Conservation (phyloP, 2,888 invertebrate species). For the Autographa gamma region DNA sequence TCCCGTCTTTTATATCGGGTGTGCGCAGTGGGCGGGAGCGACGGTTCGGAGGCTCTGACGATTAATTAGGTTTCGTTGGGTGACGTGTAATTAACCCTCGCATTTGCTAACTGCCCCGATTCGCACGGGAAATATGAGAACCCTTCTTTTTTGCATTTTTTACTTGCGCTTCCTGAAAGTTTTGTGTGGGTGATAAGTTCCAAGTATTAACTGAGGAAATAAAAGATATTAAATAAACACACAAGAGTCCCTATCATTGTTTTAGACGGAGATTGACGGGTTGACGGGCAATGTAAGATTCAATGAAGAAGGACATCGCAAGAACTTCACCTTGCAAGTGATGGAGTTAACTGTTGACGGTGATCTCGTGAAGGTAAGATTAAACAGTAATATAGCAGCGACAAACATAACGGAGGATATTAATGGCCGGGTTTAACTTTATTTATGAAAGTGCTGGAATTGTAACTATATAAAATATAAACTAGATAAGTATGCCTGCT, state of each 20-base stretch:
- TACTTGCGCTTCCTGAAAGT: constrained; percentile 19
- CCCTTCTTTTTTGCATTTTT: constrained; percentile 41
- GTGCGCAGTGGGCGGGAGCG: constrained; percentile 50
- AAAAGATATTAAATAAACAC: constrained; percentile 62
- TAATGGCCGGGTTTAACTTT: constrained; percentile 17
- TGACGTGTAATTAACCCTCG: constrained; percentile 71
- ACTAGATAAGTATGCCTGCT: background rate
- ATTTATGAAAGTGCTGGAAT: constrained; percentile 7
- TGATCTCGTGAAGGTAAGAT: constrained; percentile 93
- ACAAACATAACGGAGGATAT: constrained; percentile 12
- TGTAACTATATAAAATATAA: constrained; percentile 13
- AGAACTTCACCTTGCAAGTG: constrained; percentile 96
- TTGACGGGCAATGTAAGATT: constrained; percentile 96
- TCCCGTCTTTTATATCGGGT: constrained; percentile 66
- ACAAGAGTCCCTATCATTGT: constrained; percentile 73
- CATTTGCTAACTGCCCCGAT: constrained; percentile 63
- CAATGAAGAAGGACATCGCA: constrained; percentile 94
- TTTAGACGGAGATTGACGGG: constrained; percentile 96
- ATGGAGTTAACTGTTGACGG: constrained; percentile 97
- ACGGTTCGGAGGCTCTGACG: constrained; percentile 58
- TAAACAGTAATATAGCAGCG: constrained; percentile 12
- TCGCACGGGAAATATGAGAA: constrained; percentile 54
- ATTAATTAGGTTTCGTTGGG: constrained; percentile 74
- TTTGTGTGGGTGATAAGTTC: constrained; percentile 18
- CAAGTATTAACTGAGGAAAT: background rate